Evolutionary conservation across 1,140 invertebrate genomes (phyloP).

Genomic region (Macrobrachium rosenbergii): DNA sequence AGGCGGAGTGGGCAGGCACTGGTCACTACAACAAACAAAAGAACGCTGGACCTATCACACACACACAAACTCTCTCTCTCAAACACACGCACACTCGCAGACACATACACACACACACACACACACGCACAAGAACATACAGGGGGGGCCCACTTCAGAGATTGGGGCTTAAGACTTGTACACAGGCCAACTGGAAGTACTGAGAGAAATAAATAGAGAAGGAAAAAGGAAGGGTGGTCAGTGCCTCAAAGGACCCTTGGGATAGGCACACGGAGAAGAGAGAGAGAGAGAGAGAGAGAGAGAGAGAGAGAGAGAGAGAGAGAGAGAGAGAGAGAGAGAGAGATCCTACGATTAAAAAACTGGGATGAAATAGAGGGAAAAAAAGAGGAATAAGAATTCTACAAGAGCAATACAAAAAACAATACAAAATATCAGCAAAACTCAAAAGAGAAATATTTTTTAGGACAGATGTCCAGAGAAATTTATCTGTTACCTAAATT

Average conservation of each 20-base stretch:
- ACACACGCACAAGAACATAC: conserved; percentile 9
- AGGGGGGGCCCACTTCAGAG: not conserved
- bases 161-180: not conserved
- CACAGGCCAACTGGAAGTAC: not conserved
- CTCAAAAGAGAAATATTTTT: not conserved
- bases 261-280: no score
- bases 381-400: no score
- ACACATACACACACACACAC: conserved; percentile 5
- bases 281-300: no score
- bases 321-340: not conserved
- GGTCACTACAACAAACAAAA: not conserved
- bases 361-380: not conserved
- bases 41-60: not conserved
- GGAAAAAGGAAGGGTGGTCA: not conserved
- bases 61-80: not conserved
- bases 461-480: not conserved
- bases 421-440: not conserved
- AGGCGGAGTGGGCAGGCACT: not conserved
- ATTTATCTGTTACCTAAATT: no score
- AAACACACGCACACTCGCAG: not conserved
- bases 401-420: not conserved
- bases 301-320: not conserved
- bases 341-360: not conserved
- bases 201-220: not conserved
- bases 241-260: not conserved